A percentile compares a stretch with the other conserved stretches of the same genome.
phyloP scores from a whole-genome alignment of 2,797 vertebrate species.

The Erpetoichthys calabaricus region DNA sequence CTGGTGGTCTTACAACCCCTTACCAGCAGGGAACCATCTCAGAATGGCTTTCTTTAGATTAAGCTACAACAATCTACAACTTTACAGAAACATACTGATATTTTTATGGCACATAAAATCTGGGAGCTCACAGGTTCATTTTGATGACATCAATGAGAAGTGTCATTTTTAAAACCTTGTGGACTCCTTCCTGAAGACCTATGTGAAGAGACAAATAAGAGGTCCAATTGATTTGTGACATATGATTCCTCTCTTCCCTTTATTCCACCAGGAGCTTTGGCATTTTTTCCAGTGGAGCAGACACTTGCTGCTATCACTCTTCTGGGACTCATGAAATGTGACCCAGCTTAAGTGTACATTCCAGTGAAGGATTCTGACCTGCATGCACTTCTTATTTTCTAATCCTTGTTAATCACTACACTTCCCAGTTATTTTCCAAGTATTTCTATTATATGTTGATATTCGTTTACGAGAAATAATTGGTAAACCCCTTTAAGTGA shows the following conservation, averaged over 20 bases:
- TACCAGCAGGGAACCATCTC: too few relatives aligned
- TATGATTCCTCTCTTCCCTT: conserved; percentile 5
- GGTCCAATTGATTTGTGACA: too few relatives aligned
- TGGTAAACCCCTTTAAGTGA: conserved; percentile 26
- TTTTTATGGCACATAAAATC: too few relatives aligned
- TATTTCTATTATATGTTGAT: conserved; percentile 17
- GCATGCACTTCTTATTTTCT: conserved; percentile 27
- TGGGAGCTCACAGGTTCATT: too few relatives aligned
- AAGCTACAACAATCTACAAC: too few relatives aligned
- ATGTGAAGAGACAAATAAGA: too few relatives aligned
- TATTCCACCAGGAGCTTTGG: conserved; percentile 4
- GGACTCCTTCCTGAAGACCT: too few relatives aligned
- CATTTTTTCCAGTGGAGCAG: conserved; percentile 23
- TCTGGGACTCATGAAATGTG: conserved; percentile 22
- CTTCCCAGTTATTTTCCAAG: conserved; percentile 32
- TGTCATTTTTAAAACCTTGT: too few relatives aligned
- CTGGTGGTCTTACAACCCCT: too few relatives aligned
- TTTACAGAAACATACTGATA: too few relatives aligned
- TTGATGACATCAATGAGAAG: too few relatives aligned
- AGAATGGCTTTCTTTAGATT: too few relatives aligned
- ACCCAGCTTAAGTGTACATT: conserved; percentile 21
- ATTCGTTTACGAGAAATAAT: conserved; percentile 20
- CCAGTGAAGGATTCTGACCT: conserved; percentile 20
- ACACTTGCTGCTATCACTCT: conserved; percentile 47
- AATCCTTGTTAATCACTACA: conserved; percentile 41